These are phyloP conservation scores for Scatophagus argus DNA, from an alignment of 2,113 vertebrate genomes.

Conservation along the genomic window DNA sequence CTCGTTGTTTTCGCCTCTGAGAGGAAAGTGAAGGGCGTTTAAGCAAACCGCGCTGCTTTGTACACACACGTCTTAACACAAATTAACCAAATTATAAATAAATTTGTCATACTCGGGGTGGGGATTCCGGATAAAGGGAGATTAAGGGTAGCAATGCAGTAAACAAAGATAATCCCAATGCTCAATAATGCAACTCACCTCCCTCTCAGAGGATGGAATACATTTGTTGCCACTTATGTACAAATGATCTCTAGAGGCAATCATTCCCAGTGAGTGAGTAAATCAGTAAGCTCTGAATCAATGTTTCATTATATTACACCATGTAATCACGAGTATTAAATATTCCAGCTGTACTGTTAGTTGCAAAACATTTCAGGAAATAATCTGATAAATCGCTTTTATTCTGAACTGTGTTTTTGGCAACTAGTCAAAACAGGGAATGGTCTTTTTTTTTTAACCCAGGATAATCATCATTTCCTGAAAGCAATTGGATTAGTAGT, in stretches of 20 bases:
- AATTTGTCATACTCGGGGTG: conserved; percentile 63
- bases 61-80: conserved; percentile 68
- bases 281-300: conserved; percentile 36
- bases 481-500: conserved; percentile 39
- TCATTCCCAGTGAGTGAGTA: conserved; percentile 45
- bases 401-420: conserved; percentile 16
- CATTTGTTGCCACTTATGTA: conserved; percentile 62
- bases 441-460: conserved; percentile 20
- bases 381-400: conserved; percentile 35
- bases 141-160: conserved; percentile 69
- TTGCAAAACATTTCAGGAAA: conserved; percentile 35
- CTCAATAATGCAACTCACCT: conserved; percentile 71
- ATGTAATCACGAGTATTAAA: conserved; percentile 43
- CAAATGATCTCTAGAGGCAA: conserved; percentile 64
- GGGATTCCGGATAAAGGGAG: conserved; percentile 71
- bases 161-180: conserved; percentile 79
- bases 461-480: conserved; percentile 42
- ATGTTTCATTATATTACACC: conserved; percentile 22
- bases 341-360: conserved; percentile 34
- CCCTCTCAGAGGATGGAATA: conserved; percentile 53
- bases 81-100: conserved; percentile 79
- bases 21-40: conserved; percentile 65
- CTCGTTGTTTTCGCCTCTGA: conserved; percentile 49
- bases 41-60: conserved; percentile 61
- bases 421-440: conserved; percentile 8